These are phyloP conservation scores for Geotrypetes seraphini DNA, from an alignment of 2,797 vertebrate genomes.

Conservation along the genomic window DNA sequence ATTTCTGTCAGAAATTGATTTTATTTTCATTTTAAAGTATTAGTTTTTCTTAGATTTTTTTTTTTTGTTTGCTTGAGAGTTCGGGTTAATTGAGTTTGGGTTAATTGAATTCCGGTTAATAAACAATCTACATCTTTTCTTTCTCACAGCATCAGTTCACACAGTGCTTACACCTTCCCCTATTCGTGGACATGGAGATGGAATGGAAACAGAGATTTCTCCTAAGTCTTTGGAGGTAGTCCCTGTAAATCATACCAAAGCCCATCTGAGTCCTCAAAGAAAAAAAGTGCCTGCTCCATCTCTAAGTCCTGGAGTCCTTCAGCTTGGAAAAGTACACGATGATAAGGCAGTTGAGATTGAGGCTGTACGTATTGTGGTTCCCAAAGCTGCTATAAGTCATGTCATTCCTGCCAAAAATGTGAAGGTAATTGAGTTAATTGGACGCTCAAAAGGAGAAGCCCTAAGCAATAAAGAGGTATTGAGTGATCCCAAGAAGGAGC, in stretches of 20 bases:
- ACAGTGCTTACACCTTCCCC: constrained; percentile 49
- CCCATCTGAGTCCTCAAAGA: constrained; percentile 37
- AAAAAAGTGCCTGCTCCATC: constrained; percentile 28
- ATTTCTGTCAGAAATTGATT: too few species aligned
- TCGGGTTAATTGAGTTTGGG: too few species aligned
- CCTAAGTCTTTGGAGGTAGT: constrained; percentile 46
- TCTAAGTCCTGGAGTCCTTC: constrained; percentile 73
- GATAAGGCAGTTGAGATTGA: constrained; percentile 83
- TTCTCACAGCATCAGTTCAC: constrained; percentile 18
- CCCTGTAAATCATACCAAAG: constrained; percentile 23
- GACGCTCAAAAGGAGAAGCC: constrained; percentile 55
- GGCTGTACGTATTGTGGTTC: constrained; percentile 81
- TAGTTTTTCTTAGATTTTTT: too few species aligned
- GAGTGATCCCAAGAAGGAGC: constrained; percentile 50
- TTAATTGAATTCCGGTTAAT: too few species aligned
- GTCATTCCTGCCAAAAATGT: constrained; percentile 47
- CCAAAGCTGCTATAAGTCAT: constrained; percentile 76
- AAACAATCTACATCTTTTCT: neutral
- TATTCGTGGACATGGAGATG: constrained; percentile 84
- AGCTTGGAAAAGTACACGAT: constrained; percentile 73
- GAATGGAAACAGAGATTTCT: constrained; percentile 86
- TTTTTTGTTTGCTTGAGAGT: too few species aligned
- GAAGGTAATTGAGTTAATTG: constrained; percentile 37
- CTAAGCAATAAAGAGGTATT: constrained; percentile 45
- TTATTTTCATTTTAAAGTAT: too few species aligned